phyloP scores from a whole-genome alignment of 2,888 invertebrate species.

The Drosophila lacicola region DNA sequence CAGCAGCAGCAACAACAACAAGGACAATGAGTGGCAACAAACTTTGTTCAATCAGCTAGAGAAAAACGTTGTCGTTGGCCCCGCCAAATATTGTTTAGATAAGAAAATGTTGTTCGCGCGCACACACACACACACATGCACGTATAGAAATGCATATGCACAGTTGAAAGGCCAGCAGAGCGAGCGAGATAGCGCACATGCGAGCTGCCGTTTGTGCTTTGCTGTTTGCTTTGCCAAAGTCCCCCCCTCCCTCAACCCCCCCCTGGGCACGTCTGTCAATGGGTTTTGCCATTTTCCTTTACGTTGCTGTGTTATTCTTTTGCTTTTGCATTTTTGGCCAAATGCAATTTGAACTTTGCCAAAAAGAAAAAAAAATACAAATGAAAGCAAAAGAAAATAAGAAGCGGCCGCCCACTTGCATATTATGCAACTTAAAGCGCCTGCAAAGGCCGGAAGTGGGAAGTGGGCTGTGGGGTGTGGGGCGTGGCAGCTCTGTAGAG shows the following conservation, averaged over 20 bases:
- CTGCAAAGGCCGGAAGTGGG: not conserved
- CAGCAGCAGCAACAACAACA: conserved; percentile 30
- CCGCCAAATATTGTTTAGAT: conserved; percentile 77
- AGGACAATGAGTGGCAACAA: conserved; percentile 44
- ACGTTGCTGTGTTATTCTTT: conserved; percentile 36
- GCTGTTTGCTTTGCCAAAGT: conserved; percentile 44
- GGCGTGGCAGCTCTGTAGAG: conserved; percentile 35
- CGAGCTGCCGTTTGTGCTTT: conserved; percentile 40
- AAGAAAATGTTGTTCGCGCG: conserved; percentile 70
- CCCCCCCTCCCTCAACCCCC: not conserved
- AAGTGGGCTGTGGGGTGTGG: not conserved
- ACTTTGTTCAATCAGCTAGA: conserved; percentile 76
- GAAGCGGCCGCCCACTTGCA: conserved; percentile 46
- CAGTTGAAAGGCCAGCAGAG: not conserved
- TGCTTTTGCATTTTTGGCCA: conserved; percentile 45
- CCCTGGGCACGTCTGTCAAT: conserved; percentile 46
- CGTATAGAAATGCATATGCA: conserved; percentile 14
- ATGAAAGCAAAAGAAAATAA: conserved; percentile 3
- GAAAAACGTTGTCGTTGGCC: conserved; percentile 56
- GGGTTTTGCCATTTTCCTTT: conserved; percentile 47
- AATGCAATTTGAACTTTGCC: conserved; percentile 74
- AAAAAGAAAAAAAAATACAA: conserved; percentile 1
- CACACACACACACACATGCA: conserved; percentile 22
- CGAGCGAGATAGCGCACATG: conserved; percentile 24
- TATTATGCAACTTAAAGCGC: conserved; percentile 42